A percentile compares a stretch with the other conserved stretches of the same genome.
Conservation (phyloP, 1,140 invertebrate genomes). For the Diorhabda carinulata region DNA sequence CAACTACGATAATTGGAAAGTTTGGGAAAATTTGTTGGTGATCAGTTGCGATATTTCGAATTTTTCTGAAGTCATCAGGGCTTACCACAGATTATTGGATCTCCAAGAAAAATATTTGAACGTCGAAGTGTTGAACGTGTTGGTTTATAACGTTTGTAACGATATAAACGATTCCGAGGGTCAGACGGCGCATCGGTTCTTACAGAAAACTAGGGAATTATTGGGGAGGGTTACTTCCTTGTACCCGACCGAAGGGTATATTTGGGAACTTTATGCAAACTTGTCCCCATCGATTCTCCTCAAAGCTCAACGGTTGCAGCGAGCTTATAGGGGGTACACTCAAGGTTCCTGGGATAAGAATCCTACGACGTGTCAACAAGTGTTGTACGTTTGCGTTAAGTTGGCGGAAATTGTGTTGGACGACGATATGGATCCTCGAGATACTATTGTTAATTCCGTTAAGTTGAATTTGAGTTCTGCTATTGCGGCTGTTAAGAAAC, state of each 20-base stretch:
- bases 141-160: conserved; percentile 68
- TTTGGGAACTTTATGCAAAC: conserved; percentile 78
- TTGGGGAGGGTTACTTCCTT: conserved; percentile 75
- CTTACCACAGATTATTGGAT: conserved; percentile 80
- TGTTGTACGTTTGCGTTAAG: conserved; percentile 42
- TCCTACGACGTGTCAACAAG: conserved; percentile 50
- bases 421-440: conserved; percentile 36
- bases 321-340: conserved; percentile 59
- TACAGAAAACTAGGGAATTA: conserved; percentile 66
- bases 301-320: conserved; percentile 59
- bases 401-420: conserved; percentile 37
- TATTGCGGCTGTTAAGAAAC: conserved; percentile 39
- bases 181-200: conserved; percentile 50
- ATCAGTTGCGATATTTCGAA: conserved; percentile 74
- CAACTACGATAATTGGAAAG: conserved; percentile 92
- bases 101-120: conserved; percentile 80
- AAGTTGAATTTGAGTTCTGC: conserved; percentile 41
- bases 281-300: conserved; percentile 60
- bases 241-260: conserved; percentile 61
- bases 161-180: conserved; percentile 56
- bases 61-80: conserved; percentile 74
- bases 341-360: conserved; percentile 62
- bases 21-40: conserved; percentile 93
- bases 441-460: conserved; percentile 40
- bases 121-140: conserved; percentile 68